Evolutionary conservation across 2,888 invertebrate species (phyloP).

Genomic region (Calliopum simillimum): DNA sequence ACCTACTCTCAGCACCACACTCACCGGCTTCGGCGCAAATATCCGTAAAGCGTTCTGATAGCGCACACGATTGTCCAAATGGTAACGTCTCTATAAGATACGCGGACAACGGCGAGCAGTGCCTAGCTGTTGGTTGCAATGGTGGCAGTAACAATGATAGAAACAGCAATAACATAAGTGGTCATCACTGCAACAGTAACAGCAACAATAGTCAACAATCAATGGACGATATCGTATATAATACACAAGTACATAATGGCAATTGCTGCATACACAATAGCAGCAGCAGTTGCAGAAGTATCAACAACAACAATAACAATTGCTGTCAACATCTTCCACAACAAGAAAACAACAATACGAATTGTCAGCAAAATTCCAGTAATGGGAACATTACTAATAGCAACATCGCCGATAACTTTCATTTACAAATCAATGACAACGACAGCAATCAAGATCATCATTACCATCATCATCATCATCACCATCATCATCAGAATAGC

Average conservation of each 20-base stretch:
- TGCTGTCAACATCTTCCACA: constrained; percentile 26
- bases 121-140: constrained; percentile 46
- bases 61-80: not conserved
- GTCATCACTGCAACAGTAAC: constrained; percentile 43
- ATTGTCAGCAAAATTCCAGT: constrained; percentile 41
- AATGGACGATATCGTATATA: constrained; percentile 42
- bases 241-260: constrained; percentile 16
- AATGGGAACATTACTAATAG: constrained; percentile 30
- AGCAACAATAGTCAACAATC: constrained; percentile 43
- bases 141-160: constrained; percentile 40
- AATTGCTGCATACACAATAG: constrained; percentile 14
- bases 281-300: constrained; percentile 40
- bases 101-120: constrained; percentile 37
- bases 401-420: constrained; percentile 42
- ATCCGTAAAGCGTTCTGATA: constrained; percentile 47
- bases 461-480: constrained; percentile 44
- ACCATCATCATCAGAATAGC: constrained; percentile 27
- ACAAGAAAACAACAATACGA: constrained; percentile 30
- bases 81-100: constrained; percentile 27
- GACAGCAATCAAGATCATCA: constrained; percentile 33
- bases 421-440: constrained; percentile 36
- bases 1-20: constrained; percentile 67
- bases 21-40: constrained; percentile 62
- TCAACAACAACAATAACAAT: constrained; percentile 35
- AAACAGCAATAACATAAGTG: constrained; percentile 37